Percentiles rank a stretch among this genome's conserved stretches.
These are phyloP conservation scores for Thecocarcelia acutangulata DNA, from an alignment of 2,888 invertebrate species.

Conservation along the genomic window DNA sequence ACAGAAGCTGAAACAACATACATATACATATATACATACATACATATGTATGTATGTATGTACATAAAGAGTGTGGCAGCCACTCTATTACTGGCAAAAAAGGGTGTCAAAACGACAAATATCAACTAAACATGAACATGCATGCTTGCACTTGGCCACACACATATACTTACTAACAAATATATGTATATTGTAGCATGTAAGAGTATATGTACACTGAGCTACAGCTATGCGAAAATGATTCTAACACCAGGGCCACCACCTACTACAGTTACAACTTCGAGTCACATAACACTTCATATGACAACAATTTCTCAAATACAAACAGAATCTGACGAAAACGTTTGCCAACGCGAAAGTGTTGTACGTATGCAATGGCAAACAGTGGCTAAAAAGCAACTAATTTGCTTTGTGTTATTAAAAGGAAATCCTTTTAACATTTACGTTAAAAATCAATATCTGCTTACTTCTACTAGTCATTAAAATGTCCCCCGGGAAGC, in stretches of 20 bases:
- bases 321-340: slow-evolving; percentile 29
- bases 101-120: slow-evolving; percentile 71
- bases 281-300: slow-evolving; percentile 42
- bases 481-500: no score
- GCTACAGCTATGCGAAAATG: background rate
- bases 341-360: slow-evolving; percentile 62
- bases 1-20: slow-evolving; percentile 30
- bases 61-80: slow-evolving; percentile 59
- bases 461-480: no score
- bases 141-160: slow-evolving; percentile 40
- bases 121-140: slow-evolving; percentile 66
- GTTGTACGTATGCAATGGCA: slow-evolving; percentile 13
- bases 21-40: no score
- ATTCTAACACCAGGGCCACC: slow-evolving; percentile 7
- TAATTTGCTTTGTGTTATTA: no score
- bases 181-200: no score
- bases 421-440: no score
- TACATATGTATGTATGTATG: no score
- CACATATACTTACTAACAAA: background rate
- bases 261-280: slow-evolving; percentile 17
- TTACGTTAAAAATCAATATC: no score
- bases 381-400: slow-evolving; percentile 2
- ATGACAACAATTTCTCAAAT: slow-evolving; percentile 41
- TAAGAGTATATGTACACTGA: no score
- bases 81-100: slow-evolving; percentile 61